A percentile compares a stretch with the other conserved stretches of the same genome.
Conservation (phyloP, 2,888 invertebrate genomes). For the Cyclophora albipunctata region DNA sequence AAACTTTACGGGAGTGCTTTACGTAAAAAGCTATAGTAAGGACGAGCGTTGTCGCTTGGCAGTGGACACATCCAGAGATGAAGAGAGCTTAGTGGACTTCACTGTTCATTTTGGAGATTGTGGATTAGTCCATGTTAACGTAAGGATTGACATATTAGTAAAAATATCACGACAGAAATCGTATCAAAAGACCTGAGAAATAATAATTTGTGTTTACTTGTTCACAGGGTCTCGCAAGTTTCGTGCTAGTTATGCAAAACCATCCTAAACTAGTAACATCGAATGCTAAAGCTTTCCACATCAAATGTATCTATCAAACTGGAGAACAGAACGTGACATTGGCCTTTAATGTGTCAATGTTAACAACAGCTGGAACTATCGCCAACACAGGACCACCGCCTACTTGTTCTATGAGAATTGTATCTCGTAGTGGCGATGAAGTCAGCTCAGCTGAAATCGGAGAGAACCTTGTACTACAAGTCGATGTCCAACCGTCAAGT, state of each 20-base stretch:
- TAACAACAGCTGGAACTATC: conserved; percentile 95
- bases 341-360: conserved; percentile 96
- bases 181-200: neutral
- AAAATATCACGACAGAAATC: neutral
- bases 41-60: conserved; percentile 91
- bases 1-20: conserved; percentile 91
- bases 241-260: conserved; percentile 95
- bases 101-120: conserved; percentile 94
- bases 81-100: conserved; percentile 83
- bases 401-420: conserved; percentile 93
- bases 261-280: conserved; percentile 96
- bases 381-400: conserved; percentile 97
- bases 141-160: conserved; percentile 54
- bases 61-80: conserved; percentile 83
- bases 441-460: conserved; percentile 95
- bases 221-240: conserved; percentile 89
- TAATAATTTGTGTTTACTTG: neutral
- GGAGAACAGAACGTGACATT: conserved; percentile 94
- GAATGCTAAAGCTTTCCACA: conserved; percentile 96
- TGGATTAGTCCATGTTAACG: conserved; percentile 92
- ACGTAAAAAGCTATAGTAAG: conserved; percentile 96
- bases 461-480: conserved; percentile 89
- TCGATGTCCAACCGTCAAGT: conserved; percentile 87
- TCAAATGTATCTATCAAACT: conserved; percentile 95
- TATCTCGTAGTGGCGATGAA: conserved; percentile 89